phyloP scores from a whole-genome alignment of 2,113 vertebrate genomes.

The Dryoscopus gambensis region DNA sequence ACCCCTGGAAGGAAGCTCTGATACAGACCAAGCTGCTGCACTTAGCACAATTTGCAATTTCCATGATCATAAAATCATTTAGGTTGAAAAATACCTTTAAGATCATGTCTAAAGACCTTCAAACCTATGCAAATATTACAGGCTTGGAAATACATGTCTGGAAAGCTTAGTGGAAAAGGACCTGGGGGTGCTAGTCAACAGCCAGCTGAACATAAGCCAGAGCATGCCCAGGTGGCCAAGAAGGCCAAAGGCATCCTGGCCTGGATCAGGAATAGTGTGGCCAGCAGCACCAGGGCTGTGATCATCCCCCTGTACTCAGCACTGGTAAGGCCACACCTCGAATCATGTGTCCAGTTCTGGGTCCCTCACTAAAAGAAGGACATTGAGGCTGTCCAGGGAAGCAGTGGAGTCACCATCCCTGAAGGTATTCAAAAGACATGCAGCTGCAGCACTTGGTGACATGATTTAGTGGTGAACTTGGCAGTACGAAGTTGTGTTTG shows the following conservation, averaged over 20 bases:
- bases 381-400: not conserved
- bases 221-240: not conserved
- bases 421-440: not conserved
- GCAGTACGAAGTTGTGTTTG: not conserved
- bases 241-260: not conserved
- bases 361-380: not conserved
- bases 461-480: not conserved
- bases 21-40: not conserved
- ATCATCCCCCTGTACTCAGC: rapidly evolving
- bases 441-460: not conserved
- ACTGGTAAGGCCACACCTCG: rapidly evolving
- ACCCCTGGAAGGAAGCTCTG: not conserved
- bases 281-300: not conserved
- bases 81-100: not conserved
- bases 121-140: not conserved
- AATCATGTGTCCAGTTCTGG: not conserved
- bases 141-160: not conserved
- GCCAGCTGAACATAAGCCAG: not conserved
- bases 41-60: not conserved
- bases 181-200: not conserved
- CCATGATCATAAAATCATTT: not conserved
- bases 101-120: not conserved
- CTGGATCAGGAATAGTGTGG: not conserved
- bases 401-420: not conserved
- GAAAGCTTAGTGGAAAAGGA: not conserved